Evolutionary conservation across 2,113 vertebrate species (phyloP).

Genomic region (Tragelaphus scriptus): DNA sequence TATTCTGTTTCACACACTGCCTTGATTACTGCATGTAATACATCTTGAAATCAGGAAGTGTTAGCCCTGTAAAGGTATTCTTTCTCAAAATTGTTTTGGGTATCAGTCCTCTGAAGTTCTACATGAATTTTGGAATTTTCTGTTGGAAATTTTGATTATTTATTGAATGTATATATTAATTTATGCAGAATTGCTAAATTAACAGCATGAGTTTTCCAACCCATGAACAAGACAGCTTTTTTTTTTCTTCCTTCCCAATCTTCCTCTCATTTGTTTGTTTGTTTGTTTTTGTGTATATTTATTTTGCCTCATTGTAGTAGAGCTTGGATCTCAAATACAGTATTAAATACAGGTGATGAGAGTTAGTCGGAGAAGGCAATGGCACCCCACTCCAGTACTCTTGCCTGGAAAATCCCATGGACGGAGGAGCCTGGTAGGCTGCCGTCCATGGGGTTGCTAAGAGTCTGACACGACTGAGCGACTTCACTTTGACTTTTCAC

Average conservation of each 20-base stretch:
- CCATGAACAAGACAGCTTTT: background rate
- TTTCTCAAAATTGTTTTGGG: background rate
- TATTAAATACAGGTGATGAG: background rate
- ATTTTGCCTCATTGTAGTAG: background rate
- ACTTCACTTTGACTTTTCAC: no score
- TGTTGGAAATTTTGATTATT: background rate
- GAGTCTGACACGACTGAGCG: no score
- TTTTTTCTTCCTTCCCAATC: background rate
- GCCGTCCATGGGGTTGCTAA: no score
- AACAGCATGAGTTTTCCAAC: background rate
- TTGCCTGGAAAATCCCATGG: no score
- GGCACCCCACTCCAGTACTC: no score
- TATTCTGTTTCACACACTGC: background rate
- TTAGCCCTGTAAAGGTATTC: background rate
- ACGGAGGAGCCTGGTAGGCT: no score
- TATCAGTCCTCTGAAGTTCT: background rate
- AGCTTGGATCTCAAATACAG: no score
- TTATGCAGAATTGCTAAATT: background rate
- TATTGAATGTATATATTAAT: background rate
- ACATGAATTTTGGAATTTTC: background rate
- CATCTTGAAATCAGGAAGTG: background rate
- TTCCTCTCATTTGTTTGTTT: background rate
- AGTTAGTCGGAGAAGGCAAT: background rate
- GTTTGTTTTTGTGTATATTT: background rate
- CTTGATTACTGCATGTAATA: background rate